A percentile compares a stretch with the other conserved stretches of the same genome.
These are phyloP conservation scores for Enteromius radiatus DNA, from an alignment of 2,797 vertebrate genomes.

Conservation along the genomic window DNA sequence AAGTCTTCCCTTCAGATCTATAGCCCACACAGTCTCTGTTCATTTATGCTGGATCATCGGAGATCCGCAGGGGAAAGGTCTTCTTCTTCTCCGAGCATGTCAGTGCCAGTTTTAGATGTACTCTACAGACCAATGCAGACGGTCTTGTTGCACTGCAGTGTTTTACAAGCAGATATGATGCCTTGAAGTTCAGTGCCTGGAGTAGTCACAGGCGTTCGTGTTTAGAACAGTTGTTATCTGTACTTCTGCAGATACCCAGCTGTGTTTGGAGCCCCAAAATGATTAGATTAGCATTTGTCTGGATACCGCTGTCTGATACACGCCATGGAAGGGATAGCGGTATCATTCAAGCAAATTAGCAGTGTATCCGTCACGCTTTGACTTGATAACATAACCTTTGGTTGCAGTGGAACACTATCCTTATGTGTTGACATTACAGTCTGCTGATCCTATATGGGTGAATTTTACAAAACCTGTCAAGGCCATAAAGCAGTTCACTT, in stretches of 20 bases:
- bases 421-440: constrained; percentile 14
- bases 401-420: constrained; percentile 8
- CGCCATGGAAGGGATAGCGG: constrained; percentile 13
- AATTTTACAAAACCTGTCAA: not conserved
- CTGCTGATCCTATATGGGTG: not conserved
- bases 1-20: constrained; percentile 23
- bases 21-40: constrained; percentile 51
- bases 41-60: constrained; percentile 22
- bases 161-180: constrained; percentile 29
- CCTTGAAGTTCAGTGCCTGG: constrained; percentile 32
- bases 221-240: constrained; percentile 36
- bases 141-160: constrained; percentile 18
- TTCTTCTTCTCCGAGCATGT: constrained; percentile 9
- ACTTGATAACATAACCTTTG: constrained; percentile 14
- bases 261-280: constrained; percentile 38
- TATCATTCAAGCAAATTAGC: constrained; percentile 43
- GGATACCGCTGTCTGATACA: constrained; percentile 37
- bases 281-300: constrained; percentile 44
- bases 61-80: constrained; percentile 18
- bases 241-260: constrained; percentile 41
- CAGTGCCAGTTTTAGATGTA: constrained; percentile 21
- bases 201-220: constrained; percentile 30
- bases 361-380: constrained; percentile 9
- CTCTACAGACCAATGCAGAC: constrained; percentile 6
- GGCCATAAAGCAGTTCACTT: not conserved